Percentiles rank a stretch among this genome's conserved stretches.
Evolutionary conservation across 2,888 invertebrate genomes (phyloP).

Genomic region (Operophtera brumata): DNA sequence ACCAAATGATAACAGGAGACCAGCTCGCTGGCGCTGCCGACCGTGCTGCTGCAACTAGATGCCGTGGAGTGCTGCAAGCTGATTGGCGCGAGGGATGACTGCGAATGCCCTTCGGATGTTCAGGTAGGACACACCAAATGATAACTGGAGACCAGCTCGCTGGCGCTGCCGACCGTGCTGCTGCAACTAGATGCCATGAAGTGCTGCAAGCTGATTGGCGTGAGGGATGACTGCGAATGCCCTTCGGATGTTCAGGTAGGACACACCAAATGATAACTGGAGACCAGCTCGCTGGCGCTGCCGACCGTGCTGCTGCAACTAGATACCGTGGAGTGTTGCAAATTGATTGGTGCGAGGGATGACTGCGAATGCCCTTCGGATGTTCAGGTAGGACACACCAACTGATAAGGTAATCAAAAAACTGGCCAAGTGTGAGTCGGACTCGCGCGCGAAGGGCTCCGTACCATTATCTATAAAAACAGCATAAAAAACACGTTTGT

Average conservation of each 20-base stretch:
- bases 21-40: slow-evolving; percentile 62
- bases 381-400: slow-evolving; percentile 62
- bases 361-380: slow-evolving; percentile 78
- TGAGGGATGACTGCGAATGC: slow-evolving; percentile 74
- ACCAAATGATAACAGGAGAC: slow-evolving; percentile 77
- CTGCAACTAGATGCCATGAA: slow-evolving; percentile 72
- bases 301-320: slow-evolving; percentile 76
- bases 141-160: slow-evolving; percentile 70
- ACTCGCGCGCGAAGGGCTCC: too few relatives aligned
- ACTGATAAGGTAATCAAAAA: too few relatives aligned
- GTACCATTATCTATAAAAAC: too few relatives aligned
- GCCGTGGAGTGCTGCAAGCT: slow-evolving; percentile 79
- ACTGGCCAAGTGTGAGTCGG: too few relatives aligned
- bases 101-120: slow-evolving; percentile 76
- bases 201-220: slow-evolving; percentile 78
- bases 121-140: slow-evolving; percentile 61
- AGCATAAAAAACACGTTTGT: too few relatives aligned
- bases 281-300: slow-evolving; percentile 62
- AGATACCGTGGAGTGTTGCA: slow-evolving; percentile 79
- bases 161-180: slow-evolving; percentile 73
- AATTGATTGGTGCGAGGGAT: slow-evolving; percentile 59
- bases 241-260: slow-evolving; percentile 73
- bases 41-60: slow-evolving; percentile 76
- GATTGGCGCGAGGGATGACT: slow-evolving; percentile 62
- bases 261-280: slow-evolving; percentile 64